A percentile compares a stretch with the other conserved stretches of the same genome.
Evolutionary conservation across 2,113 vertebrate species (phyloP).

Genomic region (Nesogale talazaci): DNA sequence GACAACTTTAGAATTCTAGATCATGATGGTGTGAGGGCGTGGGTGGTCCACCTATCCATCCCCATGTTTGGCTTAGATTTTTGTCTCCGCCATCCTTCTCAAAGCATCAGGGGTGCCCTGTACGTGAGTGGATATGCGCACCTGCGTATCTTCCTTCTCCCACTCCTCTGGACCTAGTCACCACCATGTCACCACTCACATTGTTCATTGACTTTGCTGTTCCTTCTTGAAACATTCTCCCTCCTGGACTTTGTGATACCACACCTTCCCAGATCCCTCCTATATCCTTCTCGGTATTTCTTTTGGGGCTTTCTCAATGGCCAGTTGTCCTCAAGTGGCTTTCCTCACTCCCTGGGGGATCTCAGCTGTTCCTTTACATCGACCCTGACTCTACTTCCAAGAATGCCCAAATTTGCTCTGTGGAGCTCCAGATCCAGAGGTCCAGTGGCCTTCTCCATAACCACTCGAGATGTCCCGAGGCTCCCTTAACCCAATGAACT

Average conservation of each 20-base stretch:
- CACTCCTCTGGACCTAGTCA: neutral
- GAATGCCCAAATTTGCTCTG: neutral
- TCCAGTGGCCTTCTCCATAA: neutral
- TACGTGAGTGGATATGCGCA: too few relatives aligned
- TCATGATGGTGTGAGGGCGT: rapidly evolving
- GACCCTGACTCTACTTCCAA: neutral
- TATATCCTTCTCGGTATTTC: neutral
- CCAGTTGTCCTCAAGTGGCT: neutral
- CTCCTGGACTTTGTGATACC: too few relatives aligned
- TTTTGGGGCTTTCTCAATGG: neutral
- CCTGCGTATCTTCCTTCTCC: too few relatives aligned
- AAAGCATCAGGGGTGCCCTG: too few relatives aligned
- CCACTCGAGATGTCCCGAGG: neutral
- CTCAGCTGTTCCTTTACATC: neutral
- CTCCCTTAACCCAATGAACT: neutral
- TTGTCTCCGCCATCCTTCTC: too few relatives aligned
- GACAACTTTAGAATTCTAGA: neutral
- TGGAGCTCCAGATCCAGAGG: neutral
- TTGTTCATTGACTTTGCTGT: neutral
- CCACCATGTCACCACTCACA: neutral
- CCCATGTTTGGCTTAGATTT: too few relatives aligned
- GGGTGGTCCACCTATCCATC: neutral
- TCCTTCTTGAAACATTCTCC: neutral
- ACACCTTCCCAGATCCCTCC: neutral
- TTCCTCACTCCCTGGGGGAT: too few relatives aligned